Conservation (phyloP, 2,888 invertebrate genomes). For the Falcaria lacertinaria region DNA sequence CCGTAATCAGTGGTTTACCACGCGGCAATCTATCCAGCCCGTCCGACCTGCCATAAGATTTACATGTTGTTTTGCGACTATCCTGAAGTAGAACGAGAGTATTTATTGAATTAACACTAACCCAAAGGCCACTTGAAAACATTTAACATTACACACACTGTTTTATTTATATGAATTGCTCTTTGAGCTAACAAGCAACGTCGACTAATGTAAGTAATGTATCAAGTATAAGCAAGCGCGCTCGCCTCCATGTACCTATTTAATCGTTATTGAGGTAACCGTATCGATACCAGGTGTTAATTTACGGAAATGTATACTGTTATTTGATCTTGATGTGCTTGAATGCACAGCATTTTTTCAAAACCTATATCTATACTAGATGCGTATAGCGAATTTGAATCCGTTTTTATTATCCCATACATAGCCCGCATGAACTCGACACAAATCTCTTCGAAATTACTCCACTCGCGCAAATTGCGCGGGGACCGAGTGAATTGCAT, state of each 20-base stretch:
- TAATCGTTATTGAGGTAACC: conserved; percentile 17
- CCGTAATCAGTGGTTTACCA: too few relatives aligned
- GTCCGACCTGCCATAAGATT: too few relatives aligned
- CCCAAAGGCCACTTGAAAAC: not conserved
- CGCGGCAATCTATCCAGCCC: too few relatives aligned
- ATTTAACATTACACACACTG: conserved; percentile 7
- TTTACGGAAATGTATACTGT: conserved; percentile 36
- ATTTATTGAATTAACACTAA: not conserved
- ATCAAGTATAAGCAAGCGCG: not conserved
- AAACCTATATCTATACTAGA: conserved; percentile 1
- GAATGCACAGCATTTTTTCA: conserved; percentile 22
- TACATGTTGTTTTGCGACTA: too few relatives aligned
- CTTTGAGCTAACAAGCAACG: conserved; percentile 11
- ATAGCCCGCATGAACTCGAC: conserved; percentile 22
- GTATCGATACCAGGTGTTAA: conserved; percentile 33
- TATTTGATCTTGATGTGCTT: conserved; percentile 38
- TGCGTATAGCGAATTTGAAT: conserved; percentile 10
- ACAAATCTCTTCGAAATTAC: conserved; percentile 68
- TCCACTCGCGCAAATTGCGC: conserved; percentile 75
- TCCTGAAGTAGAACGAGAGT: not conserved
- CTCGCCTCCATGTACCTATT: conserved; percentile 6
- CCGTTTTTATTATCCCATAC: conserved; percentile 34
- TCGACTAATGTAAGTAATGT: conserved; percentile 25
- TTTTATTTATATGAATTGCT: not conserved
- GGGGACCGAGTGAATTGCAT: conserved; percentile 74